Evolutionary conservation across 2,113 vertebrate genomes (phyloP).

Genomic region (Semnopithecus entellus): DNA sequence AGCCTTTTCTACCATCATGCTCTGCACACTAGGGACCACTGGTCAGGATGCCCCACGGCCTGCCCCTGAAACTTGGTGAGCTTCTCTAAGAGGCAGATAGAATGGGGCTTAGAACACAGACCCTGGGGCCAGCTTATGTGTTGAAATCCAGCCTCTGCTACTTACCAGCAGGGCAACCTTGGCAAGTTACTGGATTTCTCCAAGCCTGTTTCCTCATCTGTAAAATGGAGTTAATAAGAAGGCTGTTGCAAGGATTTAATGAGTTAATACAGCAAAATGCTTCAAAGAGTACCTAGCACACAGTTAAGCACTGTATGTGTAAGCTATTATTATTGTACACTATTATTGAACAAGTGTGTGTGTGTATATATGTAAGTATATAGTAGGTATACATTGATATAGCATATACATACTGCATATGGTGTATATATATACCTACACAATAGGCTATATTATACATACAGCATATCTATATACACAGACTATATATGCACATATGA

Average conservation of each 20-base stretch:
- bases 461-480: background rate
- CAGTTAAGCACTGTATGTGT: background rate
- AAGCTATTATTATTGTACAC: background rate
- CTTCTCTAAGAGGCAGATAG: background rate
- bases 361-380: background rate
- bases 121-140: background rate
- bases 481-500: background rate
- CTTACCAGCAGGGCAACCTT: background rate
- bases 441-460: background rate
- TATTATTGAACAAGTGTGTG: background rate
- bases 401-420: too few species aligned
- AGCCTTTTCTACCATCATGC: background rate
- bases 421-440: too few species aligned
- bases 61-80: background rate
- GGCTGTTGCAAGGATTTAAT: background rate
- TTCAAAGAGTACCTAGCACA: background rate
- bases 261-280: background rate
- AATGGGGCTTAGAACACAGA: background rate
- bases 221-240: background rate
- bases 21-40: background rate
- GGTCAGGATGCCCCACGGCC: background rate
- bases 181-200: background rate
- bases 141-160: background rate
- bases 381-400: background rate
- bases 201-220: background rate